Evolutionary conservation across 2,113 vertebrate species (phyloP).

Genomic region (Ornithorhynchus anatinus): DNA sequence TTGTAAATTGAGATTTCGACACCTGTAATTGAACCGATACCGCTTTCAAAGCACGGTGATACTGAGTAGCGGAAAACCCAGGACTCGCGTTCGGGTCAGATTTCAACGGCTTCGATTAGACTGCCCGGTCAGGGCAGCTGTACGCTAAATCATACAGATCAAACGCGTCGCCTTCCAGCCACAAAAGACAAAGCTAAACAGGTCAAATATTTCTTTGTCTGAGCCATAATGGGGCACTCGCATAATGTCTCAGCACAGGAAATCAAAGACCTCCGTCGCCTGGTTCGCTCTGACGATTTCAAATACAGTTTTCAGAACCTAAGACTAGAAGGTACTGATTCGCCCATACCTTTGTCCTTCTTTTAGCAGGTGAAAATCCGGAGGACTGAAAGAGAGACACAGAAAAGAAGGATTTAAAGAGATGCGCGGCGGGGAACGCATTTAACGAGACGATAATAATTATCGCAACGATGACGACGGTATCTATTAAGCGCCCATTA

Average conservation of each 20-base stretch:
- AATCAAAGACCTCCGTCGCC: slow-evolving; percentile 55
- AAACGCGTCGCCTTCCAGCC: slow-evolving; percentile 63
- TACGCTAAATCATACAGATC: slow-evolving; percentile 75
- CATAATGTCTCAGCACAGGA: slow-evolving; percentile 31
- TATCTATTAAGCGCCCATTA: too few relatives aligned
- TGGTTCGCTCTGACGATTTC: slow-evolving; percentile 31
- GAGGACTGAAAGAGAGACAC: slow-evolving; percentile 70
- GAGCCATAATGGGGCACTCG: slow-evolving; percentile 36
- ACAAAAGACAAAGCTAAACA: slow-evolving; percentile 63
- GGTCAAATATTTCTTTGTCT: slow-evolving; percentile 55
- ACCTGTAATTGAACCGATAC: slow-evolving; percentile 69
- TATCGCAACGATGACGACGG: too few relatives aligned
- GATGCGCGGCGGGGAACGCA: background rate
- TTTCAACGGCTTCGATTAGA: slow-evolving; percentile 88
- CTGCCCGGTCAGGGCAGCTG: slow-evolving; percentile 65
- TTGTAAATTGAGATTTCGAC: slow-evolving; percentile 61
- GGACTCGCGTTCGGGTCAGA: slow-evolving; percentile 73
- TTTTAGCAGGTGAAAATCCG: slow-evolving; percentile 82
- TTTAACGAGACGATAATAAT: background rate
- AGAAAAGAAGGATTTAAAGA: slow-evolving; percentile 15
- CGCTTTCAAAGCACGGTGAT: slow-evolving; percentile 39
- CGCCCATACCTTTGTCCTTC: slow-evolving; percentile 80
- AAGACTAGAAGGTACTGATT: slow-evolving; percentile 19
- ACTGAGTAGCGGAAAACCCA: slow-evolving; percentile 56
- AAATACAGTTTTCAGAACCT: background rate